Evolutionary conservation across 2,888 invertebrate genomes (phyloP), one percentile per base, ranked within the genome.

Genomic region (Helicoverpa assulta): DNA sequence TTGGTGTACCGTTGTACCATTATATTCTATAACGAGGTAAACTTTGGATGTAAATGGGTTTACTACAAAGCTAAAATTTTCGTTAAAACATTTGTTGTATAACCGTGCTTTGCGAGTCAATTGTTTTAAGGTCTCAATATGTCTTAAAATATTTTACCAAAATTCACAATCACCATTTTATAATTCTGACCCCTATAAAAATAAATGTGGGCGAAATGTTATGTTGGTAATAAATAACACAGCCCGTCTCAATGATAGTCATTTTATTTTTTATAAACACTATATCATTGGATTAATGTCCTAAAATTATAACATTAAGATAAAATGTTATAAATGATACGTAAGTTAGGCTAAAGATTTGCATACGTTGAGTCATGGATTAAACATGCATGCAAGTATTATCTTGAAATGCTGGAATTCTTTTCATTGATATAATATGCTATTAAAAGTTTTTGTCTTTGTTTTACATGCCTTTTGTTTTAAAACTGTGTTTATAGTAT

Each of bases 261-360:
- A 63, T 73, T 66, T 77, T 71, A 69, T 60, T 0, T 80, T 79
- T 65, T 76, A 67, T 52, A 67, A 64, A 69, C 75, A 70, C 73
- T 82, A 69, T 73, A 82, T 82, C 75, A 75, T 70, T 65, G 61
- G 66, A 54, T 67, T 79, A 80, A 75, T 76, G 63, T 71, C 19
- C 50, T 8, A 59, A 76, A 57, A 70, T 66, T 76, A 73, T 72
- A 79, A 65, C 58, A 62, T 29, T 54, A 58, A 26, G 54, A 52
- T 47, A 8, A 51, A 33, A 56, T 7, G 16, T 53, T 61, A 12
- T 16, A 43, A 18, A 7, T 60, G 43, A 60, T 40, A n/a, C 14
- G 55, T 4, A 33, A 14, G 16, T 21, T 52, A 12, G 37, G n/a
- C 18, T 52, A 8, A 43, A 58, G 18, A 70, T 76, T 76, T 65